These are phyloP conservation scores for Dasypogon diadema DNA, from an alignment of 2,888 invertebrate species.

Conservation along the genomic window DNA sequence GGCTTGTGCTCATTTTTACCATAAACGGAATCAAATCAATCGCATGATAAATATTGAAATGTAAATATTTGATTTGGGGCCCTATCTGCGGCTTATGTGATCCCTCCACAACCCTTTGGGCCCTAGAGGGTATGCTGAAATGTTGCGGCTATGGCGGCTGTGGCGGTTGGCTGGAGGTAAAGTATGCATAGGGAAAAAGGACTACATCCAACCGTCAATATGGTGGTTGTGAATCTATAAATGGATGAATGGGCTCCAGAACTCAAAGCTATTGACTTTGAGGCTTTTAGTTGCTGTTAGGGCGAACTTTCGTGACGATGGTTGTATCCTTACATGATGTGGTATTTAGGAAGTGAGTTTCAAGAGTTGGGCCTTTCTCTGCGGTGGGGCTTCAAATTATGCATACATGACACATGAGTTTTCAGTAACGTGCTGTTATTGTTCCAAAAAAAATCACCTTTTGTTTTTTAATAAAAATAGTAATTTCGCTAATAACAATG, in stretches of 20 bases:
- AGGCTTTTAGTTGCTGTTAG: conserved; percentile 51
- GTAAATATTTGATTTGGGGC: conserved; percentile 54
- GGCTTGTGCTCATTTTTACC: conserved; percentile 31
- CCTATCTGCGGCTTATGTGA: conserved; percentile 32
- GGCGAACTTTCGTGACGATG: conserved; percentile 45
- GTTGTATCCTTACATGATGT: conserved; percentile 14
- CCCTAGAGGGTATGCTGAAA: not conserved
- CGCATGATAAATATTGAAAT: conserved; percentile 55
- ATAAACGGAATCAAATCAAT: conserved; percentile 52
- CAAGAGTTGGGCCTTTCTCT: not conserved
- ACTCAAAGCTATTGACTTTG: conserved; percentile 53
- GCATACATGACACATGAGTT: conserved; percentile 44
- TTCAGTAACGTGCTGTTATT: conserved; percentile 36
- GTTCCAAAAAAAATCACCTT: not conserved
- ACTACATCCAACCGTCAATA: conserved; percentile 5
- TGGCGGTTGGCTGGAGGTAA: not conserved
- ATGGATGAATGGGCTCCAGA: conserved; percentile 39
- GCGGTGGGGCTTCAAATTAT: conserved; percentile 34
- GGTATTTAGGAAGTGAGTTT: conserved; percentile 4
- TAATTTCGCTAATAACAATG: conserved; percentile 38
- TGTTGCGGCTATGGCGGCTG: not conserved
- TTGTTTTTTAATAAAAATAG: conserved; percentile 18
- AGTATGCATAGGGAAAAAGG: conserved; percentile 9
- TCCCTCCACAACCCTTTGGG: conserved; percentile 25
- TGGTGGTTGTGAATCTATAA: conserved; percentile 38